Evolutionary conservation across 2,888 invertebrate genomes (phyloP), one percentile per base, ranked within the genome.

Genomic region (Drosophila anomalata): DNA sequence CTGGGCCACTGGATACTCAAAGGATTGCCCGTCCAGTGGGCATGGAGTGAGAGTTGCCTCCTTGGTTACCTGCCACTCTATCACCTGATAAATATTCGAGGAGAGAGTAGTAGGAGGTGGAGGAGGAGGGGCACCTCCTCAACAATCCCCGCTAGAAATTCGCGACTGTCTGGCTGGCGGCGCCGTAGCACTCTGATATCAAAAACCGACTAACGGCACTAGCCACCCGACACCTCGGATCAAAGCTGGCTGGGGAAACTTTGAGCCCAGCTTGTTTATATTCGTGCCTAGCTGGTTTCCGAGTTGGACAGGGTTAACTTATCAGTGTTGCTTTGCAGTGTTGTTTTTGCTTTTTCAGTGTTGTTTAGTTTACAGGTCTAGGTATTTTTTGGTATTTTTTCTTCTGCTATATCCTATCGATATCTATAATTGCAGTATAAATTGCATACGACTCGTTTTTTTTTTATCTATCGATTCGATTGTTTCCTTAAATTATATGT

Each of bases 101-200:
- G 36, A 36, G 36, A 36, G 36, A 36, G n/a, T 36, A 14, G 36
- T 36, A 14, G 36, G 9, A 29, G 29, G 9, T 29, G 29, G 36
- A 36, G 36, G n/a, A 36, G 36, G 36, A 36, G 36, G 36, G 36
- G 36, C 36, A 36, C 36, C 36, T 36, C 36, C 36, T 7, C 14
- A n/a, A 36, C 36, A 36, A 36, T 36, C 36, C n/a, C 36, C 14
- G 36, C 36, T 36, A 36, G 36, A 36, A 36, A 36, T n/a, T 36
- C n/a, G 36, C 36, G n/a, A 36, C 36, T 36, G 36, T 36, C n/a
- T 36, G n/a, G 36, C 36, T n/a, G 36, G 36, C 36, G 36, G 36
- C n/a, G 36, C n/a, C 14, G 36, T n/a, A 36, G n/a, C 36, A 36
- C 36, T 36, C 36, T 36, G 36, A 36, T n/a, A 36, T 36, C 6